Conservation (phyloP, 2,797 vertebrate genomes). For the Clarias platycephalus region DNA sequence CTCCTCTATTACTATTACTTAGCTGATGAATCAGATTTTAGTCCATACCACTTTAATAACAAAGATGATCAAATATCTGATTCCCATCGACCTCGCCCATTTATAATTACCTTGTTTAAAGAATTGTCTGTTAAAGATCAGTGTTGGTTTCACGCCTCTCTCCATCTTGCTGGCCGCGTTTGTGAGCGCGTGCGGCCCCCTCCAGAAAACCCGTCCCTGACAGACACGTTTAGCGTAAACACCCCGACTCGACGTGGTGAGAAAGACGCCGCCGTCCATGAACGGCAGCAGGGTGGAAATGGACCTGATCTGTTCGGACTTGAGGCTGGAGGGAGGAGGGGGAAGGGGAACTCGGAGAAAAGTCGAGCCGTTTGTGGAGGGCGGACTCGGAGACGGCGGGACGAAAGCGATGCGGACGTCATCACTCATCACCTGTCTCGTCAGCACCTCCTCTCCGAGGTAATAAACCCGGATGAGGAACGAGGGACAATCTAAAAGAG, state of each 20-base stretch:
- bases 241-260: conserved; percentile 74
- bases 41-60: no score
- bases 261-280: conserved; percentile 78
- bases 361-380: conserved; percentile 26
- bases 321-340: conserved; percentile 64
- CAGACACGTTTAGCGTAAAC: conserved; percentile 80
- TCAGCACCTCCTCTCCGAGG: conserved; percentile 70
- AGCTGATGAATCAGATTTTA: background rate
- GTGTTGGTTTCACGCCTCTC: conserved; percentile 60
- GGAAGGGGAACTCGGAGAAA: conserved; percentile 72
- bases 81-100: no score
- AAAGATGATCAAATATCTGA: no score
- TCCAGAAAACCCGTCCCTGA: conserved; percentile 80
- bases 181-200: conserved; percentile 65
- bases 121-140: conserved; percentile 73
- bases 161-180: conserved; percentile 72
- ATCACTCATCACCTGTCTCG: conserved; percentile 63
- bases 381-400: conserved; percentile 62
- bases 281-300: conserved; percentile 74
- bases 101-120: conserved; percentile 71
- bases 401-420: conserved; percentile 72
- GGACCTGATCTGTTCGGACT: conserved; percentile 47
- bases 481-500: conserved; percentile 67
- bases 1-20: no score
- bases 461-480: conserved; percentile 77